Evolutionary conservation across 1,140 invertebrate genomes (phyloP), one percentile per base, ranked within the genome.

Genomic region (Gonatopus flavifemur): DNA sequence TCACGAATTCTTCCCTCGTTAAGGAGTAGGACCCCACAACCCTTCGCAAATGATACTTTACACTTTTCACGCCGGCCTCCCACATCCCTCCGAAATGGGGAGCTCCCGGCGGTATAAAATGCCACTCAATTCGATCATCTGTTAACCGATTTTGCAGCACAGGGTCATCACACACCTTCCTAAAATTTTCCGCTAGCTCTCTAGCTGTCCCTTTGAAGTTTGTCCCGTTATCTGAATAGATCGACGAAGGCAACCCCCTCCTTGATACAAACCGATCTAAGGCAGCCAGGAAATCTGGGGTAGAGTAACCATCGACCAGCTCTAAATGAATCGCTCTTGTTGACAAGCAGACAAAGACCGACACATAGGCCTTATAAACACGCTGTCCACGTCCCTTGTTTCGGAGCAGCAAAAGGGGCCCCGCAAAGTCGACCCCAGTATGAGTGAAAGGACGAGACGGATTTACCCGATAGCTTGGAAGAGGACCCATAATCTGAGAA

Each of bases 291-390:
- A 28, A n/a, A n/a, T n/a, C n/a, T n/a, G n/a, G n/a, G n/a, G n/a
- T n/a, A n/a, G n/a, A n/a, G n/a, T n/a, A n/a, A 28, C 12, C 25
- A 12, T 12, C 12, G 6, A 28, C 25, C 12, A 12, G 6, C 12
- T 28, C 25, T 12, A 28, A 12, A 12, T 28, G 25, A 7, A 28
- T 36, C 6, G 57, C 60, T 42, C 39, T 54, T 0, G 47, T 54
- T 8, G 48, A n/a, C n/a, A 62, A 2, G 18, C 59, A 63, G 4
- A 50, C 36, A 28, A 65, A 64, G 24, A 65, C 25, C 3, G 49
- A 45, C 10, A 56, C 42, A 35, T 62, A 58, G 7, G 42, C 37
- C 25, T 57, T 59, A 36, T 35, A 46, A 7, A 25, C 39, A 2
- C 18, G 3, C n/a, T 25, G 30, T 10, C 41, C 30, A 3, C 41